These are phyloP conservation scores for Pseudoatta argentina DNA, from an alignment of 1,140 invertebrate species.

Conservation along the genomic window DNA sequence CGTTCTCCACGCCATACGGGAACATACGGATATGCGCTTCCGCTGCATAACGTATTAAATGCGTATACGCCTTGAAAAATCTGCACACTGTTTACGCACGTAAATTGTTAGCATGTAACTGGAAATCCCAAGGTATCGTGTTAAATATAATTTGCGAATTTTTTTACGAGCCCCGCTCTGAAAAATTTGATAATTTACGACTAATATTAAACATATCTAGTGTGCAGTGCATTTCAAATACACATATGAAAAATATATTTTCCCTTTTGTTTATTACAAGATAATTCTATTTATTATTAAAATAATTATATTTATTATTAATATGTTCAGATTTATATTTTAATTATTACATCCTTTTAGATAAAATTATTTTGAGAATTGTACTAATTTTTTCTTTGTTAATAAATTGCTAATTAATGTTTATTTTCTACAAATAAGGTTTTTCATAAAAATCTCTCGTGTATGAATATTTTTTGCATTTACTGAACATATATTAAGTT, in stretches of 20 bases:
- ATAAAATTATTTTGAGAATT: no score
- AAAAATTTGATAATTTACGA: neutral
- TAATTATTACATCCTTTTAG: no score
- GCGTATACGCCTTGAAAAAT: conserved; percentile 36
- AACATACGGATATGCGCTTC: conserved; percentile 31
- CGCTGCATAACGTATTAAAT: conserved; percentile 24
- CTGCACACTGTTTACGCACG: neutral
- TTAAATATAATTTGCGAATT: neutral
- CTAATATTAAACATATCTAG: neutral
- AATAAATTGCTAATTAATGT: no score
- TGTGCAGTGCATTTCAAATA: neutral
- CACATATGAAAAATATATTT: neutral
- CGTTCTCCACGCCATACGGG: neutral
- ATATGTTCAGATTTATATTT: no score
- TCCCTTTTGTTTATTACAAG: no score
- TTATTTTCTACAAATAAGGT: no score
- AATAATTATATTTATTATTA: no score
- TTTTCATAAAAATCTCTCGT: no score
- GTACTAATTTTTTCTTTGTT: no score
- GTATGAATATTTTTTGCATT: no score
- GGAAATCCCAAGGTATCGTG: conserved; percentile 1
- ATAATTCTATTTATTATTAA: no score
- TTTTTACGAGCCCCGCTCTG: neutral
- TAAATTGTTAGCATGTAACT: neutral
- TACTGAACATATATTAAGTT: no score